A percentile compares a stretch with the other conserved stretches of the same genome.
These are phyloP conservation scores for Euclidia mi DNA, from an alignment of 2,888 invertebrate genomes.

Conservation along the genomic window DNA sequence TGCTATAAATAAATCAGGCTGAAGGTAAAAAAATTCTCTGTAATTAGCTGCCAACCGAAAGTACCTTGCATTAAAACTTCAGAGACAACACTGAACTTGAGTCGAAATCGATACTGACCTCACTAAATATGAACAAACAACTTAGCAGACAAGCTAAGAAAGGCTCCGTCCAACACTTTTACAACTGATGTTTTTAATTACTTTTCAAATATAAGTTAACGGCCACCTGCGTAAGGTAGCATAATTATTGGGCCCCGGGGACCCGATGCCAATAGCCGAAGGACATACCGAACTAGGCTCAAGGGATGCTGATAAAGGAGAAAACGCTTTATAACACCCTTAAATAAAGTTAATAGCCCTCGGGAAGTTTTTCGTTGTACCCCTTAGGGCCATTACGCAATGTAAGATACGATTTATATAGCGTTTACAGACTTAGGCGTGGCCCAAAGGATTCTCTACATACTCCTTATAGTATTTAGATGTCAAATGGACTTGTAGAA, in stretches of 20 bases:
- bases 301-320: constrained; percentile 84
- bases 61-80: too few species aligned
- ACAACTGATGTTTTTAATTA: constrained; percentile 52
- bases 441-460: constrained; percentile 73
- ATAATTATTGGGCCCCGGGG: constrained; percentile 60
- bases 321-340: constrained; percentile 87
- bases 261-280: constrained; percentile 74
- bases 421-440: constrained; percentile 81
- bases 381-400: constrained; percentile 84
- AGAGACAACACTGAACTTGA: neutral
- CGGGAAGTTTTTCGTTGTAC: constrained; percentile 85
- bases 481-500: constrained; percentile 79
- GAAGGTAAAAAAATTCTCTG: too few species aligned
- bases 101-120: constrained; percentile 6
- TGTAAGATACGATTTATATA: constrained; percentile 85
- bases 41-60: too few species aligned
- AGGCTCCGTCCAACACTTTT: constrained; percentile 34
- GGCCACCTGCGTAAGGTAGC: constrained; percentile 48
- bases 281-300: constrained; percentile 77
- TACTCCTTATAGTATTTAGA: constrained; percentile 76
- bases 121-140: constrained; percentile 8
- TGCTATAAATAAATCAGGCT: too few species aligned
- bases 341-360: constrained; percentile 88
- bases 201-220: constrained; percentile 50
- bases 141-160: constrained; percentile 26